Evolutionary conservation across 2,888 invertebrate genomes (phyloP), one percentile per base, ranked within the genome.

Genomic region (Carpatolechia fugitivella): DNA sequence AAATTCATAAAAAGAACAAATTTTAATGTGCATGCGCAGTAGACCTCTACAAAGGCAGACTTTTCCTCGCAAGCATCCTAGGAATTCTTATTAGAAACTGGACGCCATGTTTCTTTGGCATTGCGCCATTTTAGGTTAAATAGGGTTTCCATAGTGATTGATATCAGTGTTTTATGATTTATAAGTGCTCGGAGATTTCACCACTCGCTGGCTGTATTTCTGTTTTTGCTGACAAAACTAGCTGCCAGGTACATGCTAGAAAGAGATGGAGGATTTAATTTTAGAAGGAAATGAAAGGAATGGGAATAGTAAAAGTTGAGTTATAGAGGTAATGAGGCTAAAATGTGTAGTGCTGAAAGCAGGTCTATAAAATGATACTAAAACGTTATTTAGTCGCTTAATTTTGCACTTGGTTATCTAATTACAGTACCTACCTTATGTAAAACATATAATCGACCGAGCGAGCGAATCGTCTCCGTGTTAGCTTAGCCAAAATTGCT

Each of bases 91-190:
- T 44, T 44, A 44, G 29, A 44, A 44, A 44, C 24, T 29, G 13
- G 29, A 24, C 24, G 24, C 24, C 44, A n/a, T 3, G 11, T 41
- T 41, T 41, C n/a, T 20, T 29, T 24, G n/a, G 16, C 1, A 24
- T 36, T 14, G 40, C 10, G 20, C 53, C 36, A 47, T 53, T 47
- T 53, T 47, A 53, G 47, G 53, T 38, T 47, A 36, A 47, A 13
- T 46, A 36, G 24, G 46, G 35, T 47, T 36, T 49, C 53, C 16
- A 24, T 31, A 29, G 35, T 53, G 53, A 53, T 53, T 46, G 47
- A 53, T 53, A 53, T 53, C 47, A 11, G 10, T 20, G 16, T 30
- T 38, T 29, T 52, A 52, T 52, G 53, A 53, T 53, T 53, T 53
- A 53, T 46, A 35, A 52, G 30, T n/a, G 48, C 30, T 41, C 14